phyloP scores from a whole-genome alignment of 2,113 vertebrate genomes.

The Otus sunia region DNA sequence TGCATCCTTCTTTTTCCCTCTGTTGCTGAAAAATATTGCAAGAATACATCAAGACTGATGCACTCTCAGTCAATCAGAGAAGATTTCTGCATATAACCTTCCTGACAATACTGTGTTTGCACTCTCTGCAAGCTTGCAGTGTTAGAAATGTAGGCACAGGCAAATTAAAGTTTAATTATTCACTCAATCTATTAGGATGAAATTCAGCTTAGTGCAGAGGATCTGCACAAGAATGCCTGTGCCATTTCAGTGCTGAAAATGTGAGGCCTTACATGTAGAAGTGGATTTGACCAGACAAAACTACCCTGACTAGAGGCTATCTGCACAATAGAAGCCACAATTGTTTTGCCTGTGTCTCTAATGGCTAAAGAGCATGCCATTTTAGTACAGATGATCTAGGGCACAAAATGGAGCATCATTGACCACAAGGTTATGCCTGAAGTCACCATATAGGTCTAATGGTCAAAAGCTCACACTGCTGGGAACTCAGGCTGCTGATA shows the following conservation, averaged over 20 bases:
- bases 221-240: neutral
- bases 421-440: neutral
- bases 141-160: neutral
- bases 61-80: constrained; percentile 12
- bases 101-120: neutral
- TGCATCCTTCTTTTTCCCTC: neutral
- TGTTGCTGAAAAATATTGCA: neutral
- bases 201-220: neutral
- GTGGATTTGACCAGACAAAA: neutral
- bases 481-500: neutral
- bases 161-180: constrained; percentile 44
- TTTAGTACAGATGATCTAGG: neutral
- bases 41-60: neutral
- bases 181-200: neutral
- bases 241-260: neutral
- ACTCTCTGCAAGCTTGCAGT: neutral
- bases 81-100: neutral
- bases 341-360: neutral
- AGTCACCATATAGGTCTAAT: neutral
- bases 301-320: neutral
- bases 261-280: neutral
- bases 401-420: neutral
- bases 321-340: neutral
- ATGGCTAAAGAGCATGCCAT: neutral
- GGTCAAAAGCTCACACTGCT: neutral